Base-by-base conservation (phyloP, 2,113 vertebrate species). In the Carassius carassius region DNA sequence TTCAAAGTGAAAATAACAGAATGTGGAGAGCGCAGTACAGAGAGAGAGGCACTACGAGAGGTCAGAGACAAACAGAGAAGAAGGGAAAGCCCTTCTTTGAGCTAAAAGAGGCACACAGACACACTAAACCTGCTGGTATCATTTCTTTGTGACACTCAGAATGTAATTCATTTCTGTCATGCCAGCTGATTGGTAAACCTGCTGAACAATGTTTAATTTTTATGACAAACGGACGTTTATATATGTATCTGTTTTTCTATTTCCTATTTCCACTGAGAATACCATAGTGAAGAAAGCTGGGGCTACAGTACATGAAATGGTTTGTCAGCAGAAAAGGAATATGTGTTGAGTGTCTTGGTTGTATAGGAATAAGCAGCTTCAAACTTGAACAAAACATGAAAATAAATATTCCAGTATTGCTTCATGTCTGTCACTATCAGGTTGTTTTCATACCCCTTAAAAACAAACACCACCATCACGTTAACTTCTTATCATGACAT, bases 1-100 rank as follows among this genome's bases (percentile, higher is more conserved):
- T 62, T 87, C 83, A 85, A 74, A 88, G 78, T 86, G 67, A 86
- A 81, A 89, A 88, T 90, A 89, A 86, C 86, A 85, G 88, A 87
- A 82, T 70, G 79, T 75, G 65, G 49, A 69, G 58, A 86, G 35
- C 1, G 51, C 80, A 37, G 54, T 32, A 79, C 47, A 84, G 49
- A 51, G 69, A 58, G 12, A 41, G 62, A 84, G 44, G 51, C 32
- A 78, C 60, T 56, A 41, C 25, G 21, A 78, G 54, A 79, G 58
- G 78, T 65, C 35, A 83, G 82, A 76, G n/a, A 76, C n/a, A 81
- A 65, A 49, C 35, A 49, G 60, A 70, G 78, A 77, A 13, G 35
- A 29, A 65, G 35, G 78, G 82, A 81, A 69, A 81, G 32, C 54
- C 75, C 72, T 41, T 44, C 63, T 76, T 85, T 79, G 51, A 80